A percentile compares a stretch with the other conserved stretches of the same genome.
phyloP scores from a whole-genome alignment of 2,888 invertebrate species.

The Ichneumoninae sp. region DNA sequence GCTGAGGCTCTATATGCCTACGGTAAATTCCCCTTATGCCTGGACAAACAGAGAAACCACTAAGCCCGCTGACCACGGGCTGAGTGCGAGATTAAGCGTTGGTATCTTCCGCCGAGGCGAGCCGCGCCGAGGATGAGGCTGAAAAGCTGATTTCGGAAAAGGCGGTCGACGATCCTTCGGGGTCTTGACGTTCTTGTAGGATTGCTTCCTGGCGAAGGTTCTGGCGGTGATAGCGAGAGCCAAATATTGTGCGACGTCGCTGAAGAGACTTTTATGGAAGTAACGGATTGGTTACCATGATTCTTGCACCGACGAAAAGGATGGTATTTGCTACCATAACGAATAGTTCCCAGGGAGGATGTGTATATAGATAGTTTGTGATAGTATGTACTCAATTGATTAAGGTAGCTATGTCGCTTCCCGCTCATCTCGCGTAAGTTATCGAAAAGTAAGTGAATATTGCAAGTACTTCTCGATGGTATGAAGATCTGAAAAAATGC shows the following conservation, averaged over 20 bases:
- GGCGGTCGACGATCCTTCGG: conserved; percentile 44
- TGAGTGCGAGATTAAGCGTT: conserved; percentile 22
- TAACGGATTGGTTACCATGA: too few species aligned
- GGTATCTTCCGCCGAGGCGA: neutral
- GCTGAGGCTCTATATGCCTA: conserved; percentile 46
- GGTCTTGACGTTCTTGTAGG: neutral
- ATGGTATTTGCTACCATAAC: too few species aligned
- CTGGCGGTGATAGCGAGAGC: neutral
- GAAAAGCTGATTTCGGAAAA: conserved; percentile 31
- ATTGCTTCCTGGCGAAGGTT: neutral
- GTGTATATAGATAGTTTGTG: too few species aligned
- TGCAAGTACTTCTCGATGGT: too few species aligned
- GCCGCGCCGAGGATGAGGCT: conserved; percentile 11
- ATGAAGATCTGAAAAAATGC: too few species aligned
- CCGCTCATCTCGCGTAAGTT: too few species aligned
- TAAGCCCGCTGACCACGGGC: conserved; percentile 4
- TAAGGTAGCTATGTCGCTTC: too few species aligned
- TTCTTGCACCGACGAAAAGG: too few species aligned
- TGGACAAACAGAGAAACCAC: conserved; percentile 48
- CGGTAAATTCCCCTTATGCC: conserved; percentile 50
- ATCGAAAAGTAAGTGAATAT: too few species aligned
- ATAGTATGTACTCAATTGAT: too few species aligned
- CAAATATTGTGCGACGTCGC: neutral
- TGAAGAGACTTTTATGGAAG: neutral
- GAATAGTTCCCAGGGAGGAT: too few species aligned